These are phyloP conservation scores for Archivesica marissinica DNA, from an alignment of 1,140 invertebrate species.

Conservation along the genomic window DNA sequence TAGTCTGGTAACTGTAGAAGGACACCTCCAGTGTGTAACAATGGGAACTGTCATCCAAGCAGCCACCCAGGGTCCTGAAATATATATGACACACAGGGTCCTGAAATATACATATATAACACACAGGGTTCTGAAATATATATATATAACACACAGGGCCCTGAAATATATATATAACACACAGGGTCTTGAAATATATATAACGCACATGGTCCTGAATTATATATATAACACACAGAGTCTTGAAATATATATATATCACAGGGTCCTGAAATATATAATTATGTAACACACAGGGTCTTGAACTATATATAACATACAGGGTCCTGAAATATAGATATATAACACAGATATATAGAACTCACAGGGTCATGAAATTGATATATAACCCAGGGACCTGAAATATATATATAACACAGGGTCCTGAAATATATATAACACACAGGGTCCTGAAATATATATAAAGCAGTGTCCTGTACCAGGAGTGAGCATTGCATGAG, in stretches of 20 bases:
- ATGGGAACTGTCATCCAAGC: constrained; percentile 90
- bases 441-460: no score
- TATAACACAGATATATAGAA: no score
- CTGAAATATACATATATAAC: no score
- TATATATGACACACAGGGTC: constrained; percentile 20
- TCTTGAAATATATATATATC: not conserved
- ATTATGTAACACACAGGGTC: constrained; percentile 85
- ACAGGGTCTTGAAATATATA: constrained; percentile 85
- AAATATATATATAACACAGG: no score
- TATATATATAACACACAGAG: no score
- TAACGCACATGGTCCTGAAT: not conserved
- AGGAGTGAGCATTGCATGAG: no score
- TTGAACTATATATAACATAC: constrained; percentile 80
- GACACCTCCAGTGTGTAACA: constrained; percentile 94
- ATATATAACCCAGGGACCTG: no score
- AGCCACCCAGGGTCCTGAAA: constrained; percentile 86
- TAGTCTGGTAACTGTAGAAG: constrained; percentile 91
- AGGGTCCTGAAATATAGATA: no score
- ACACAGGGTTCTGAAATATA: no score
- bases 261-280: not conserved
- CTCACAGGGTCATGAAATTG: not conserved
- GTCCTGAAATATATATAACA: constrained; percentile 83
- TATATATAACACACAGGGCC: no score
- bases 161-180: constrained; percentile 73
- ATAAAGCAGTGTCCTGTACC: no score